A percentile compares a stretch with the other conserved stretches of the same genome.
phyloP scores from a whole-genome alignment of 1,140 invertebrate species.

The Danaus plexippus region DNA sequence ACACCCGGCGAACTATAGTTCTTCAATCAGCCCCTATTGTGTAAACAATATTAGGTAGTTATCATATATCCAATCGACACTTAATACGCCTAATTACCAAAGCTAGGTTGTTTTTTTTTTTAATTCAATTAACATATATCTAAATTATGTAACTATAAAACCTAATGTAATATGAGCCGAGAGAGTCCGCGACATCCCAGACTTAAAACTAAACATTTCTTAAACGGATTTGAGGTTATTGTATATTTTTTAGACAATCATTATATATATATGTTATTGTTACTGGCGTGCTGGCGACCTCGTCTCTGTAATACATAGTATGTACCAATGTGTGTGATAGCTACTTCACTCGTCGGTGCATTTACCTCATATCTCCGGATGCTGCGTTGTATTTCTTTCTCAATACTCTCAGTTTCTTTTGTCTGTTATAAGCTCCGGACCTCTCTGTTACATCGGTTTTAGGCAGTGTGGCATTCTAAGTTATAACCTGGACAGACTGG shows the following conservation, averaged over 20 bases:
- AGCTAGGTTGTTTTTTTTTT: constrained; percentile 29
- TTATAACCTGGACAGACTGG: constrained; percentile 65
- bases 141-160: constrained; percentile 28
- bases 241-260: too few relatives aligned
- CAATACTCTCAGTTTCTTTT: constrained; percentile 33
- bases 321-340: constrained; percentile 17
- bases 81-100: constrained; percentile 44
- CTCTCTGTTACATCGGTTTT: constrained; percentile 53
- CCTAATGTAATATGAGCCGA: constrained; percentile 33
- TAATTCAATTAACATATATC: constrained; percentile 43
- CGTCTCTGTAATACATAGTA: too few relatives aligned
- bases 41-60: constrained; percentile 48
- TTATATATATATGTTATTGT: too few relatives aligned
- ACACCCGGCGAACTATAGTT: constrained; percentile 25
- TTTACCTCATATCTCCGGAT: constrained; percentile 58
- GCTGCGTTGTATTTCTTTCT: constrained; percentile 43
- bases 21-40: constrained; percentile 28
- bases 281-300: too few relatives aligned
- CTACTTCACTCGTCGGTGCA: constrained; percentile 53
- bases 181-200: constrained; percentile 33
- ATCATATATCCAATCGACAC: constrained; percentile 42
- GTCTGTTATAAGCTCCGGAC: constrained; percentile 52
- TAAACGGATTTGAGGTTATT: too few relatives aligned
- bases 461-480: constrained; percentile 64
- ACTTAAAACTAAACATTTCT: constrained; percentile 42